Evolutionary conservation across 2,888 invertebrate species (phyloP).

Genomic region (Galerucella nymphaeae): DNA sequence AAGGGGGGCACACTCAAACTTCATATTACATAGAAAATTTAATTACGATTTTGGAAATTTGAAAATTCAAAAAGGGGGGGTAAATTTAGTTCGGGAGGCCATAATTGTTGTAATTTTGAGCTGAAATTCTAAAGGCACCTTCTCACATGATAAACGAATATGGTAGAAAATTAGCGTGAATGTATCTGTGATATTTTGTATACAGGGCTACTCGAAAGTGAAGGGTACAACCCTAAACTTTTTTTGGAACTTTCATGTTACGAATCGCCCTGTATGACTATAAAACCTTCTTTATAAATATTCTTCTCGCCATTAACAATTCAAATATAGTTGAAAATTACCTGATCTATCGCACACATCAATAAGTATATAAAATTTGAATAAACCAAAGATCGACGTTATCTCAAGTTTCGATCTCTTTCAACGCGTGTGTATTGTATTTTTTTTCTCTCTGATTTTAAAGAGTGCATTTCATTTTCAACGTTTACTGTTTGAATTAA

Average conservation of each 20-base stretch:
- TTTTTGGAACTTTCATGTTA: background rate
- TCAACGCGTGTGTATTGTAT: constrained; percentile 15
- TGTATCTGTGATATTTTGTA: too few species aligned
- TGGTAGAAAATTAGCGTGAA: too few species aligned
- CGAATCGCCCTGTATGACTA: background rate
- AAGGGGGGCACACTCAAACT: too few species aligned
- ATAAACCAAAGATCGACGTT: constrained; percentile 15
- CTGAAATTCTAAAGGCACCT: too few species aligned
- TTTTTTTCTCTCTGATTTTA: background rate
- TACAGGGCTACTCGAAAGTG: too few species aligned
- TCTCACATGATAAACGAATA: too few species aligned
- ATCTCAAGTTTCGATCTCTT: background rate
- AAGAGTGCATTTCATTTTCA: constrained; percentile 14
- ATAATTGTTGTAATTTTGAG: too few species aligned
- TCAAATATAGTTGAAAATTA: constrained; percentile 8
- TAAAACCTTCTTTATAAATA: background rate
- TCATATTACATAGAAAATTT: too few species aligned
- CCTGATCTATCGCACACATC: background rate
- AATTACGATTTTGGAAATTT: too few species aligned
- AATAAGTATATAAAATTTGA: constrained; percentile 12
- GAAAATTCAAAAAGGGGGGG: too few species aligned
- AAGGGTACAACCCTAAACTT: background rate
- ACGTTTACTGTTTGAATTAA: constrained; percentile 17
- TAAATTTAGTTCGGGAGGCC: too few species aligned
- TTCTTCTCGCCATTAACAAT: constrained; percentile 4